phyloP scores from a whole-genome alignment of 2,797 vertebrate genomes.

The Leptoclinus maculatus region DNA sequence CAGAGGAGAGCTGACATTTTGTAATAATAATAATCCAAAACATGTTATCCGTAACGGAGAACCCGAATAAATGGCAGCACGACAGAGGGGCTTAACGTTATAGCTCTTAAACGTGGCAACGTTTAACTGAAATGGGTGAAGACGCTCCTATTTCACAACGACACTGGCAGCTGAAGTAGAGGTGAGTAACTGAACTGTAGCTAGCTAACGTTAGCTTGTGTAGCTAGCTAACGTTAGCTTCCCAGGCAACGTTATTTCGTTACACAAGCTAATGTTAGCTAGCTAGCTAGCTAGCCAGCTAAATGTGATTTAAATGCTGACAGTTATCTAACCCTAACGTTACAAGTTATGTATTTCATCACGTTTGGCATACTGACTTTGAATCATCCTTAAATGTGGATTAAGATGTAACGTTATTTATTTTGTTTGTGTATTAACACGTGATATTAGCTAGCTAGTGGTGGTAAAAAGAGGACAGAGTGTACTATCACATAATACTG shows the following conservation, averaged over 20 bases:
- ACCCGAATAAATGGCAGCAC: not conserved
- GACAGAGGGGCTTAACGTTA: not conserved
- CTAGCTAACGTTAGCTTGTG: not conserved
- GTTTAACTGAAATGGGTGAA: conserved; percentile 45
- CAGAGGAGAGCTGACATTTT: rapidly evolving
- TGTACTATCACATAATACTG: no score
- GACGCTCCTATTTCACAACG: conserved; percentile 1
- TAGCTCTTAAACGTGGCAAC: not conserved
- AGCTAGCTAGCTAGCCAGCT: not conserved
- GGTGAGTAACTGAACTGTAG: conserved; percentile 51
- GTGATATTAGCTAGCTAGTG: no score
- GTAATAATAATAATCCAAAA: not conserved
- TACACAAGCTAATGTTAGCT: conserved; percentile 21
- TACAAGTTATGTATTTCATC: no score
- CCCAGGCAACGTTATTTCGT: no score
- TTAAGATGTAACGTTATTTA: no score
- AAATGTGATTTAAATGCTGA: not conserved
- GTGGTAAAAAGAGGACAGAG: no score
- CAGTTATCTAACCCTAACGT: not conserved
- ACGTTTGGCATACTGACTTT: no score
- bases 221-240: conserved; percentile 24
- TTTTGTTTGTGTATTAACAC: no score
- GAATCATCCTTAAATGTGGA: no score
- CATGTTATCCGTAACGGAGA: conserved; percentile 21
- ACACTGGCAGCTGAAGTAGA: conserved; percentile 22